These are phyloP conservation scores for Sander lucioperca DNA, from an alignment of 2,113 vertebrate genomes.

Conservation along the genomic window DNA sequence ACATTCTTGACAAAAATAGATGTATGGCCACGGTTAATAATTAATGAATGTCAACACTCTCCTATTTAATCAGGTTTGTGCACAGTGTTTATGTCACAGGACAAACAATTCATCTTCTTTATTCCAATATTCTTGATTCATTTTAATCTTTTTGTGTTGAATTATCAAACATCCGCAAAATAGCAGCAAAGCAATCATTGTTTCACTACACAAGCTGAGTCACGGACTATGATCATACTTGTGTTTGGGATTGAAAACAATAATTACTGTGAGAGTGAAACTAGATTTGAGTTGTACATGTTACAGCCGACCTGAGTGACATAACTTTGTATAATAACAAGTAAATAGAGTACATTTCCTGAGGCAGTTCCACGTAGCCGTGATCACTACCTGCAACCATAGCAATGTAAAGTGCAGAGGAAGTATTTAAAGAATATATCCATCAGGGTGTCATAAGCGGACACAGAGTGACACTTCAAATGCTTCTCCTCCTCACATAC, in stretches of 20 bases:
- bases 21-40: constrained; percentile 28
- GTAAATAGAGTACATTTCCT: constrained; percentile 23
- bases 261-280: constrained; percentile 55
- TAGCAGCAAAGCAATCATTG: constrained; percentile 48
- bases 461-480: neutral
- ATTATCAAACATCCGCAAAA: constrained; percentile 36
- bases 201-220: constrained; percentile 50
- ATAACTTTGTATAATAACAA: constrained; percentile 27
- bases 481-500: neutral
- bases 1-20: constrained; percentile 56
- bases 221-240: constrained; percentile 36
- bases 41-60: constrained; percentile 41
- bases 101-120: constrained; percentile 39
- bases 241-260: constrained; percentile 59
- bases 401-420: constrained; percentile 30
- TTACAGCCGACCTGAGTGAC: constrained; percentile 20
- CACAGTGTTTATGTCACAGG: constrained; percentile 40
- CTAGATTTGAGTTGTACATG: constrained; percentile 15
- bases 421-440: constrained; percentile 17
- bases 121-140: constrained; percentile 20
- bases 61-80: constrained; percentile 26
- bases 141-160: constrained; percentile 45
- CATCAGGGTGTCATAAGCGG: constrained; percentile 11
- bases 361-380: constrained; percentile 1
- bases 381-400: constrained; percentile 50